phyloP scores from a whole-genome alignment of 2,888 invertebrate species.

The Cloeon dipterum region DNA sequence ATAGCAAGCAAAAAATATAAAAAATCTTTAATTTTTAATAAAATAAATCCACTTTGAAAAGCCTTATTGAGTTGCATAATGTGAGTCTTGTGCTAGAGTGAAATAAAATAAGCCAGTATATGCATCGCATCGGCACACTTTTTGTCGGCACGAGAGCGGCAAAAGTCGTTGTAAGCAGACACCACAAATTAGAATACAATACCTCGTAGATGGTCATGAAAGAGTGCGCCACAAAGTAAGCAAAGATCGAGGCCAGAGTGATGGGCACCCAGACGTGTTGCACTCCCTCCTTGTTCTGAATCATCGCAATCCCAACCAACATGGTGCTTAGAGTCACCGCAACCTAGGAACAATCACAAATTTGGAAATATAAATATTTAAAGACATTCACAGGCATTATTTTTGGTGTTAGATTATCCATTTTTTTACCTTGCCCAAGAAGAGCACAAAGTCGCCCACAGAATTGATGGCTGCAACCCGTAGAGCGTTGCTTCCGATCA shows the following conservation, averaged over 20 bases:
- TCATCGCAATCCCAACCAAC: background rate
- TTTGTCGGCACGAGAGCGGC: no score
- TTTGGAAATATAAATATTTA: conserved; percentile 1
- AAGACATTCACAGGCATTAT: conserved; percentile 2
- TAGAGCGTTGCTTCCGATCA: conserved; percentile 34
- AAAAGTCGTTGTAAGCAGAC: no score
- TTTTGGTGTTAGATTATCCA: background rate
- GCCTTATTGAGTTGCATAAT: no score
- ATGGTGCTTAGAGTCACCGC: conserved; percentile 1
- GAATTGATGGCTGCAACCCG: conserved; percentile 46
- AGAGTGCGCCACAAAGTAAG: conserved; percentile 43
- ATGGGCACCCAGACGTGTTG: conserved; percentile 37
- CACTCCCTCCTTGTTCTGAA: conserved; percentile 27
- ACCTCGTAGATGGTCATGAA: conserved; percentile 54
- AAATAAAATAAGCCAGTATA: no score
- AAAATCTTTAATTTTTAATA: no score
- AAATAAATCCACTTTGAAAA: no score
- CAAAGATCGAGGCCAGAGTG: conserved; percentile 33
- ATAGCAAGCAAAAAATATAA: no score
- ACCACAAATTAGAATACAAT: no score
- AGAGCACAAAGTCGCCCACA: conserved; percentile 47
- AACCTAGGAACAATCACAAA: background rate
- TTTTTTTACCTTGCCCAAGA: conserved; percentile 32
- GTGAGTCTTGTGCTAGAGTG: no score
- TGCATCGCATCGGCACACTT: no score